These are phyloP conservation scores for Halcyon smyrnensis DNA, from an alignment of 2,797 vertebrate species.

Conservation along the genomic window DNA sequence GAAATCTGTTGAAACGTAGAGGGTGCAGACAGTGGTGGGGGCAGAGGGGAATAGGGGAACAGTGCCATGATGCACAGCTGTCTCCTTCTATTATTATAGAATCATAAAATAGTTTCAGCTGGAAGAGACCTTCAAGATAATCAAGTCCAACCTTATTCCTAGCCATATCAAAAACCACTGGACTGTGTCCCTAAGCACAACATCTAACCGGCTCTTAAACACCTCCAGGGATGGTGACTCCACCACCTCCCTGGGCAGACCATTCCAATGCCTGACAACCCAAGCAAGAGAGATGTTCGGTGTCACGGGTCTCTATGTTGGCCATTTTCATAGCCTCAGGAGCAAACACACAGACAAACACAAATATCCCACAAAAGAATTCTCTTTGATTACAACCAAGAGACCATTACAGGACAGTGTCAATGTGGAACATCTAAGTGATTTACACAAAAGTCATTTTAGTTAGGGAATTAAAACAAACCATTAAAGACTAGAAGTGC, in stretches of 20 bases:
- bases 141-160: no score
- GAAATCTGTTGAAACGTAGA: background rate
- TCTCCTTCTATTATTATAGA: background rate
- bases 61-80: background rate
- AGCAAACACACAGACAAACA: background rate
- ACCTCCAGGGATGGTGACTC: no score
- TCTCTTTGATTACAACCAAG: background rate
- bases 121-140: no score
- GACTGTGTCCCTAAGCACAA: no score
- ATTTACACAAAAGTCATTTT: background rate
- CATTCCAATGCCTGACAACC: no score
- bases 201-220: no score
- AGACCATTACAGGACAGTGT: background rate
- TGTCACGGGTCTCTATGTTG: background rate
- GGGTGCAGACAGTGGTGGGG: background rate
- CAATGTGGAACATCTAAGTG: slow-evolving; percentile 12
- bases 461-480: background rate
- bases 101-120: no score
- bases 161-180: no score
- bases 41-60: background rate
- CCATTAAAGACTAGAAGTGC: background rate
- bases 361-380: background rate
- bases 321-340: background rate
- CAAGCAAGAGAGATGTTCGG: background rate
- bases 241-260: no score